phyloP scores from a whole-genome alignment of 2,113 vertebrate species.

The Hipposideros armiger region DNA sequence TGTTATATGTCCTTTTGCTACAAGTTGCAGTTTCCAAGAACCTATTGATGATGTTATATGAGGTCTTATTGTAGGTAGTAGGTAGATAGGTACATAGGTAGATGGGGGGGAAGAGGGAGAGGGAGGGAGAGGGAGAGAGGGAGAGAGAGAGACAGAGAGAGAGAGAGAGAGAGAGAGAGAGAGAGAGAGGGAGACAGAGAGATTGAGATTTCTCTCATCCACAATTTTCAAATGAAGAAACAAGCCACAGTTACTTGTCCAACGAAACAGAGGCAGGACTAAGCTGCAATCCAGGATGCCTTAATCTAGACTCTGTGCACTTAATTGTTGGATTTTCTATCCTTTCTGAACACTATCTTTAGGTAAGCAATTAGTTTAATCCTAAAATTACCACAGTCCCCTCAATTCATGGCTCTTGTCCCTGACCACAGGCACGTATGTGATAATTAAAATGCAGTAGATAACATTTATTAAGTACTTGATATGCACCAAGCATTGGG shows the following conservation, averaged over 20 bases:
- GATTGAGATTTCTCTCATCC: not conserved
- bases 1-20: no score
- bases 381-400: conserved; percentile 7
- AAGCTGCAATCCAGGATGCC: not conserved
- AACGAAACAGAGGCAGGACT: not conserved
- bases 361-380: not conserved
- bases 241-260: not conserved
- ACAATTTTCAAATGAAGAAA: not conserved
- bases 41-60: no score
- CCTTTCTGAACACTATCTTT: not conserved
- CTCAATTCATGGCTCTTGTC: not conserved
- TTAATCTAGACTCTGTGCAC: not conserved
- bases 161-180: no score
- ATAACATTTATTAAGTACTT: not conserved
- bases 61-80: no score
- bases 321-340: not conserved
- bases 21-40: no score
- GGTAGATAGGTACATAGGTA: no score
- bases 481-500: not conserved
- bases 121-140: fast-evolving
- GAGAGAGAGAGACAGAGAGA: no score
- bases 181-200: not conserved
- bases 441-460: conserved; percentile 16
- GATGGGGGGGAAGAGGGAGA: no score
- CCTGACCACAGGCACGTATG: not conserved